Percentiles rank a stretch among this genome's conserved stretches.
phyloP scores from a whole-genome alignment of 2,888 invertebrate species.

The Sphaerophoria rueppellii region DNA sequence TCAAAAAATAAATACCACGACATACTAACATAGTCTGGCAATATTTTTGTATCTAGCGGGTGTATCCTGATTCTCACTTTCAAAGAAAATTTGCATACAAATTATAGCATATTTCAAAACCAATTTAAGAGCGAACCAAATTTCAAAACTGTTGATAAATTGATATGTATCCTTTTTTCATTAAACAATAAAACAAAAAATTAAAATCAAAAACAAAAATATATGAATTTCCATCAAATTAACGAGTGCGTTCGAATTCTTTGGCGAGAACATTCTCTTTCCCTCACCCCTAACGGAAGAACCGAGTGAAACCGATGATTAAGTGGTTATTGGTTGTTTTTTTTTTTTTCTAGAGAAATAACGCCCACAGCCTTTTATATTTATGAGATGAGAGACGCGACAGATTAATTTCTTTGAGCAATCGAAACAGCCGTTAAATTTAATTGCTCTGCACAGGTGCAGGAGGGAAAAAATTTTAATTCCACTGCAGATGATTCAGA shows the following conservation, averaged over 20 bases:
- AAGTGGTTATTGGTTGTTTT: slow-evolving; percentile 57
- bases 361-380: slow-evolving; percentile 60
- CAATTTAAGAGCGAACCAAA: no score
- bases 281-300: not conserved
- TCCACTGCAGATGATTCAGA: slow-evolving; percentile 12
- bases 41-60: slow-evolving; percentile 35
- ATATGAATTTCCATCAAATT: slow-evolving; percentile 36
- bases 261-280: not conserved
- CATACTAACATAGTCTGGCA: slow-evolving; percentile 39
- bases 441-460: slow-evolving; percentile 69
- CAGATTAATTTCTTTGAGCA: slow-evolving; percentile 63
- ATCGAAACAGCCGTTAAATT: slow-evolving; percentile 59
- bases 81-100: no score
- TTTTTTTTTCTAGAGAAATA: slow-evolving; percentile 48
- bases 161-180: slow-evolving; percentile 21
- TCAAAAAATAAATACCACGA: slow-evolving; percentile 55
- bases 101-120: no score
- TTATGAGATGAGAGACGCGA: slow-evolving; percentile 55
- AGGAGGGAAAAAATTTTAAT: slow-evolving; percentile 38
- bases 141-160: slow-evolving; percentile 32
- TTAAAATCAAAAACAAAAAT: slow-evolving; percentile 42
- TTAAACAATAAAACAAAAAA: slow-evolving; percentile 50
- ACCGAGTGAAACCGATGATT: slow-evolving; percentile 40
- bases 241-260: slow-evolving; percentile 47
- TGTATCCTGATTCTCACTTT: slow-evolving; percentile 29